These are phyloP conservation scores for Fulmarus glacialis DNA, from an alignment of 2,113 vertebrate species.

Conservation along the genomic window DNA sequence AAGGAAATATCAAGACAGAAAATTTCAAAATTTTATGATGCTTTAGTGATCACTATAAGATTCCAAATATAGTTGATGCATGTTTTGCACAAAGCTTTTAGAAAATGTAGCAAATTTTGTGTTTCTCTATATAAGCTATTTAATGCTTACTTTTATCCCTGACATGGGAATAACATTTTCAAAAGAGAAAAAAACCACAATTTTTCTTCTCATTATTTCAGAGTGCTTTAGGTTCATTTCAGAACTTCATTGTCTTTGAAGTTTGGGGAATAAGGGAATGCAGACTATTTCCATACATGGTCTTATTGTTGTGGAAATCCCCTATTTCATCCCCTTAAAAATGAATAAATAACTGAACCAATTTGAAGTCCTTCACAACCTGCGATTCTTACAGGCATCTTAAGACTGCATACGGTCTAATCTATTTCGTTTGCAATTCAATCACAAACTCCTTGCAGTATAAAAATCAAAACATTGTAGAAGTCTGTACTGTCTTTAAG, in stretches of 20 bases:
- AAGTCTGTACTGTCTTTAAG: background rate
- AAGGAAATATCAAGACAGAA: background rate
- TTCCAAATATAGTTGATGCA: background rate
- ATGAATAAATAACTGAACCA: conserved; percentile 5
- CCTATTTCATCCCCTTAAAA: background rate
- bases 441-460: background rate
- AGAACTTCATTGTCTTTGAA: background rate
- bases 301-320: conserved; percentile 2
- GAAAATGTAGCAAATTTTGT: background rate
- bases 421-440: background rate
- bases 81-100: background rate
- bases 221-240: background rate
- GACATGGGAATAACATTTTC: background rate
- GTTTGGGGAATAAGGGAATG: background rate
- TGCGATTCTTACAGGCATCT: background rate
- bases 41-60: background rate
- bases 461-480: background rate
- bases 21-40: background rate
- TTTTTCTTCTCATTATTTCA: conserved; percentile 40
- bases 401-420: background rate
- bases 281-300: background rate
- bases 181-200: background rate
- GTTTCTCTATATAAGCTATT: background rate
- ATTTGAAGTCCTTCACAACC: background rate
- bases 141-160: background rate